Percentiles rank a stretch among this genome's conserved stretches.
phyloP scores from a whole-genome alignment of 2,797 vertebrate genomes.

The Gymnodraco acuticeps region DNA sequence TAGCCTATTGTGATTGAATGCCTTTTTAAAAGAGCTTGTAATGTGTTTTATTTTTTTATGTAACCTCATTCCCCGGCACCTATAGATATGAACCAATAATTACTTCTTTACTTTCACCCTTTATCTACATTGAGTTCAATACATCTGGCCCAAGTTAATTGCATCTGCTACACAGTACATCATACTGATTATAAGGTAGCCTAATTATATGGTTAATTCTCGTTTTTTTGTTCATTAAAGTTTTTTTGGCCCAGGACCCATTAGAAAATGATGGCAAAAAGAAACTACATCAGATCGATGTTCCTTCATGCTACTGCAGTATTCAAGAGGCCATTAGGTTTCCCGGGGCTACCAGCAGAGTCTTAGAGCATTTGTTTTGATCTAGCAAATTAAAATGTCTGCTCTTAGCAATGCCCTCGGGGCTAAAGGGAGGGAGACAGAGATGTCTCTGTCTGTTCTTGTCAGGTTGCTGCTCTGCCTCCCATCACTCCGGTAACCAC shows the following conservation, averaged over 20 bases:
- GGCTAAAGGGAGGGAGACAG: slow-evolving; percentile 41
- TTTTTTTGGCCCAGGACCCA: slow-evolving; percentile 35
- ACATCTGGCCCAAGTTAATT: slow-evolving; percentile 11
- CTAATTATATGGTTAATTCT: slow-evolving; percentile 44
- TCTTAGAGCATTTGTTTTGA: slow-evolving; percentile 77
- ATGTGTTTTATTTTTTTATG: too few relatives aligned
- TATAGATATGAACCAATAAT: too few relatives aligned
- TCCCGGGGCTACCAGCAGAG: slow-evolving; percentile 53
- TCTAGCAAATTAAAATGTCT: slow-evolving; percentile 80
- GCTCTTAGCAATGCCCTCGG: slow-evolving; percentile 75
- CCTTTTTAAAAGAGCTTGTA: too few relatives aligned
- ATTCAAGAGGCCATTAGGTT: slow-evolving; percentile 70
- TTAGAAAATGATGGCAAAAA: slow-evolving; percentile 59
- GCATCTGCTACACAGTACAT: slow-evolving; percentile 8
- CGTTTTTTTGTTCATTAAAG: slow-evolving; percentile 58
- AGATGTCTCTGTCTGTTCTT: slow-evolving; percentile 72
- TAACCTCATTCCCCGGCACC: too few relatives aligned
- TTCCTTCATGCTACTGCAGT: slow-evolving; percentile 42
- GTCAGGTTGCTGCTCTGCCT: slow-evolving; percentile 62
- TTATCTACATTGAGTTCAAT: slow-evolving; percentile 13
- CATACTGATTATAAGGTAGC: slow-evolving; percentile 17
- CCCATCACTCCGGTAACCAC: slow-evolving; percentile 54
- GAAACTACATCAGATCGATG: slow-evolving; percentile 57
- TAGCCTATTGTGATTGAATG: too few relatives aligned
- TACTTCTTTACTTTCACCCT: too few relatives aligned